Percentiles rank a stretch among this genome's conserved stretches.
phyloP scores from a whole-genome alignment of 53 echinoderm and acorn worm species.

The Holothuria leucospilota region DNA sequence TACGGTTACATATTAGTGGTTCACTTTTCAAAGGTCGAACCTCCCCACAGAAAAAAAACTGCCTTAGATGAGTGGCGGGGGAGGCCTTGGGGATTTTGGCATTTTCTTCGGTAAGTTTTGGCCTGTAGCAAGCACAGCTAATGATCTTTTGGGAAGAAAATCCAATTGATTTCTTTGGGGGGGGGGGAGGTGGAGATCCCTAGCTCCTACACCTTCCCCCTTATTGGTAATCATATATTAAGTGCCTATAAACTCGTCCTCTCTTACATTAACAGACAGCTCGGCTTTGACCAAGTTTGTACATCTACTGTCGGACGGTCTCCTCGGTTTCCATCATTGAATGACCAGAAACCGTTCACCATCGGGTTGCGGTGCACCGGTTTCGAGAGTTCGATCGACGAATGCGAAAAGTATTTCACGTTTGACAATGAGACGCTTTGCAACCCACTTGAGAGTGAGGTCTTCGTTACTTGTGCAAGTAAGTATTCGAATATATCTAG shows the following conservation, averaged over 20 bases:
- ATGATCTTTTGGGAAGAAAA: too few relatives aligned
- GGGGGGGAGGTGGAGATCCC: too few relatives aligned
- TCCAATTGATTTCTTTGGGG: too few relatives aligned
- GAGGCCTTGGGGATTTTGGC: too few relatives aligned
- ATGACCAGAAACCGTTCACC: neutral
- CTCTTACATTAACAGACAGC: conserved; percentile 1
- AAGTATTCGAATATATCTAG: neutral
- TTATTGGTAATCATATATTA: too few relatives aligned
- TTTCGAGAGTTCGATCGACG: conserved; percentile 4
- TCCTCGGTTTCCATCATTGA: neutral
- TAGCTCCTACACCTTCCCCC: too few relatives aligned
- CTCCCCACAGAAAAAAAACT: too few relatives aligned
- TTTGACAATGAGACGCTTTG: conserved; percentile 15
- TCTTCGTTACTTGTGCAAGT: conserved; percentile 5
- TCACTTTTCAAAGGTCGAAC: too few relatives aligned
- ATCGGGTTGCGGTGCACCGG: neutral
- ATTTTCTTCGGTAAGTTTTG: too few relatives aligned
- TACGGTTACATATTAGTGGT: neutral
- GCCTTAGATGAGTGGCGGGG: too few relatives aligned
- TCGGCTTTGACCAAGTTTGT: conserved; percentile 2
- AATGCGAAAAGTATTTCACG: conserved; percentile 16
- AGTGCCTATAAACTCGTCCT: too few relatives aligned
- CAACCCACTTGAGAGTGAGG: neutral
- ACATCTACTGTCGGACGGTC: neutral
- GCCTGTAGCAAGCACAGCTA: too few relatives aligned